Conservation (phyloP, 30 jellyfish, hydroid and myxozoan genomes). For the Clytia hemisphaerica region DNA sequence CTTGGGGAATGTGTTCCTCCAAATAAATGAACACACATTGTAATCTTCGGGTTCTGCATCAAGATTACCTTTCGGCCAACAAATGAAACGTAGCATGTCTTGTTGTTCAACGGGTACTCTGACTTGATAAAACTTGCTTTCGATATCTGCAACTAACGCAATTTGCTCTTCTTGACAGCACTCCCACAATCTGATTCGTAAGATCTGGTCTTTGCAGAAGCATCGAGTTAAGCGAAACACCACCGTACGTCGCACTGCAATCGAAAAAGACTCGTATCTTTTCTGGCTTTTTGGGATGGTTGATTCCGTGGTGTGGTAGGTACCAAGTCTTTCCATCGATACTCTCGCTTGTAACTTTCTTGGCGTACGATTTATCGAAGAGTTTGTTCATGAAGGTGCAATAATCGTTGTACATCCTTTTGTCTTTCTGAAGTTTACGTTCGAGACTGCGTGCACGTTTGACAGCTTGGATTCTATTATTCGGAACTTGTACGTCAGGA, state of each 20-base stretch:
- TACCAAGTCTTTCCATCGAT: conserved; percentile 33
- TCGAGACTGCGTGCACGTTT: conserved; percentile 2
- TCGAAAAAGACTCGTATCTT: conserved; percentile 55
- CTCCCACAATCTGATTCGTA: conserved; percentile 39
- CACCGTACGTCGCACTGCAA: conserved; percentile 53
- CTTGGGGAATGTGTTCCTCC: conserved; percentile 63
- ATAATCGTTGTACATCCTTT: not conserved
- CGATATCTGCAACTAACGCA: conserved; percentile 53
- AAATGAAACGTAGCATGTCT: conserved; percentile 42
- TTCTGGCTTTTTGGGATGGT: conserved; percentile 49
- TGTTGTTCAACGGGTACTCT: conserved; percentile 22
- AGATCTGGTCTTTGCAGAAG: conserved; percentile 57
- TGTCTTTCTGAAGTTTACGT: not conserved
- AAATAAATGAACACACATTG: conserved; percentile 49
- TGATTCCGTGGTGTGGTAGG: conserved; percentile 56
- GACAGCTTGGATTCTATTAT: conserved; percentile 22
- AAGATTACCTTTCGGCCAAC: conserved; percentile 52
- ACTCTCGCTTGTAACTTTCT: not conserved
- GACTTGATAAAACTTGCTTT: conserved; percentile 59
- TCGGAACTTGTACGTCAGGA: conserved; percentile 1
- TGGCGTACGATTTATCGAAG: conserved; percentile 18
- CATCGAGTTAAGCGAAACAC: conserved; percentile 37
- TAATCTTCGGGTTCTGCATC: conserved; percentile 28
- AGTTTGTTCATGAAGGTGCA: not conserved
- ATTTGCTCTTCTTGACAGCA: conserved; percentile 38